Conservation (phyloP, 2,797 vertebrate species). For the Gobionotothen gibberifrons region DNA sequence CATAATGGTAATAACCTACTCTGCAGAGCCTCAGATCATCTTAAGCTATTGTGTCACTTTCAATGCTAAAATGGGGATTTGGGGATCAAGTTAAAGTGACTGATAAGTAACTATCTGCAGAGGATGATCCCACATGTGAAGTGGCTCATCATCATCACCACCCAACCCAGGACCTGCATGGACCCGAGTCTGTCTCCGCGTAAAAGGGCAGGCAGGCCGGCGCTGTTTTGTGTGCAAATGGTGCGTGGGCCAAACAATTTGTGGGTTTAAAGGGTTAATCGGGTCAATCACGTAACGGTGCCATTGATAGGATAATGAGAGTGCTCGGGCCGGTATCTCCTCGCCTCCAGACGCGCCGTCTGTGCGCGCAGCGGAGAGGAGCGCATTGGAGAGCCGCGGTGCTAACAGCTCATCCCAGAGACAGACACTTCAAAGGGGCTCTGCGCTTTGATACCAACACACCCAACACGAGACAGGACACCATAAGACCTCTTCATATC, state of each 20-base stretch:
- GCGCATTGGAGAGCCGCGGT: no score
- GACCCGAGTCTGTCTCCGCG: neutral
- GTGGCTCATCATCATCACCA: neutral
- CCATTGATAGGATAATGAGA: neutral
- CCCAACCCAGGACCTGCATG: neutral
- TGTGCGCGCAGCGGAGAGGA: no score
- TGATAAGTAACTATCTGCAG: constrained; percentile 3
- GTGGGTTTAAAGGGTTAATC: neutral
- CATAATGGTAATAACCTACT: neutral
- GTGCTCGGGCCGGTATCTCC: no score
- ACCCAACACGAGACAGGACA: no score
- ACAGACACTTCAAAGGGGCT: no score
- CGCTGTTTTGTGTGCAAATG: neutral
- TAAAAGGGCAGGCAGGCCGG: neutral
- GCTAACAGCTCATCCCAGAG: no score
- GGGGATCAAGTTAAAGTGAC: neutral
- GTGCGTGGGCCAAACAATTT: neutral
- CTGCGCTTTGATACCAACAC: no score
- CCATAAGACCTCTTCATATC: no score
- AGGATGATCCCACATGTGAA: constrained; percentile 6
- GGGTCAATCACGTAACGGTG: neutral
- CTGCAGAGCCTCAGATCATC: neutral
- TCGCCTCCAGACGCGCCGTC: no score
- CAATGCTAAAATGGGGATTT: neutral
- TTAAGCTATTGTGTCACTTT: neutral